Evolutionary conservation across 2,797 vertebrate species (phyloP), one percentile per base, ranked within the genome.

Genomic region (Morus bassanus): DNA sequence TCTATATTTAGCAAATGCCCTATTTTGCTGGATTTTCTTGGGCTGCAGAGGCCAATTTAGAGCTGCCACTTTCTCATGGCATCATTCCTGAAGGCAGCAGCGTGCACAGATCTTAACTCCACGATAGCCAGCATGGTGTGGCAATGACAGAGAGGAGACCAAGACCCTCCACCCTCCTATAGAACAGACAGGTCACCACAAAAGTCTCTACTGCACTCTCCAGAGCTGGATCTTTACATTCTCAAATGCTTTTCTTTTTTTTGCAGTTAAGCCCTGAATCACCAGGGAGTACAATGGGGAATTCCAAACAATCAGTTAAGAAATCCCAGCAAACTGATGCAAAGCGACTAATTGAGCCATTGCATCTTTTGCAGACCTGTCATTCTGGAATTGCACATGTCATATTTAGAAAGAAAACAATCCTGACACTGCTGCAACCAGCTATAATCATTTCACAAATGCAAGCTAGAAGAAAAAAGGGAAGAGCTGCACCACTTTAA

Each of bases 1-100:
- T 88, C 94, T 97, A 90, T 97, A 97, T 96, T 97, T 96, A 96
- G 96, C 89, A 75, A 97, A 89, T 4, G 83, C 28, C 94, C 94
- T 96, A 95, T 96, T 97, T 96, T 89, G 89, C 78, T 95, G 94
- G 61, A 87, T 96, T 95, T 97, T 96, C 89, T 91, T 91, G 88
- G 94, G 89, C 95, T 95, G 80, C 87, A 95, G 78, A 87, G 95
- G 91, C 92, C 91, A 94, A 93, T 93, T 90, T 89, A 92, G 89
- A 93, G 91, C 91, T 87, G 94, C 73, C 93, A 94, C 83, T 95
- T 96, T 95, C 95, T 96, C 78, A 53, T 67, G 83, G 89, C 87
- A 91, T 88, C 87, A 77, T 91, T 94, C 94, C 96, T 93, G 78
- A 93, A 93, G 77, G 91, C 84, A 94, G 80, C 33, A 41, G 64